Base-by-base conservation (phyloP, 2,797 vertebrate species). In the Pelochelys cantorii region DNA sequence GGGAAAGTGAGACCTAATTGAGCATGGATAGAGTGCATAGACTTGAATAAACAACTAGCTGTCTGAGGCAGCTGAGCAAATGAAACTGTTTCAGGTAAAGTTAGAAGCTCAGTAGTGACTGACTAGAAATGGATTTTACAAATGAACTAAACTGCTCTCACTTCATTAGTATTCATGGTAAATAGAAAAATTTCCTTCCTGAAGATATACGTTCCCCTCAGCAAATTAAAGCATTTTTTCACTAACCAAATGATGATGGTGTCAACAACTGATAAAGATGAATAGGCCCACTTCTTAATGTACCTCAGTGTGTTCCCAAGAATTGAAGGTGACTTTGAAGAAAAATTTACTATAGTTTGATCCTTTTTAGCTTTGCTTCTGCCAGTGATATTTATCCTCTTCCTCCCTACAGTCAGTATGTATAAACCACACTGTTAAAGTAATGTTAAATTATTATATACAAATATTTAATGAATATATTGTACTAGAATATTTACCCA, bases 211-310 rank as follows among this genome's bases (percentile, higher is more conserved):
- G 95, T 96, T 97, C 96, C 97, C 93, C 92, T 96, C 85, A 93
- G 94, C 89, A 97, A 97, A 97, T 97, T 98, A 96, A 97, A 97
- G 96, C 97, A 97, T 96, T 97, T 97, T 97, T 97, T 95, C 85
- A 92, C 77, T 87, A 95, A 55, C 94, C 95, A 56, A 97, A 97
- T 97, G 96, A 98, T 97, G 97, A 94, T 96, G 90, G 89, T 97
- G 98, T 98, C 98, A 98, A 96, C 93, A 96, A 89, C 94, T 97
- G 97, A 98, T 98, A 96, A 98, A 98, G 98, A 98, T 97, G 90
- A 98, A 98, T 98, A 97, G 95, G 71, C 90, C 95, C 86, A 94
- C 95, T 92, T 95, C 93, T 91, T 96, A 95, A 90, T 59, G 88
- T 97, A 79, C 92, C 86, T 91, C 7, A 68, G 25, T 57, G 82